These are phyloP conservation scores for Pandemis heparana DNA, from an alignment of 2,888 invertebrate species.

Conservation along the genomic window DNA sequence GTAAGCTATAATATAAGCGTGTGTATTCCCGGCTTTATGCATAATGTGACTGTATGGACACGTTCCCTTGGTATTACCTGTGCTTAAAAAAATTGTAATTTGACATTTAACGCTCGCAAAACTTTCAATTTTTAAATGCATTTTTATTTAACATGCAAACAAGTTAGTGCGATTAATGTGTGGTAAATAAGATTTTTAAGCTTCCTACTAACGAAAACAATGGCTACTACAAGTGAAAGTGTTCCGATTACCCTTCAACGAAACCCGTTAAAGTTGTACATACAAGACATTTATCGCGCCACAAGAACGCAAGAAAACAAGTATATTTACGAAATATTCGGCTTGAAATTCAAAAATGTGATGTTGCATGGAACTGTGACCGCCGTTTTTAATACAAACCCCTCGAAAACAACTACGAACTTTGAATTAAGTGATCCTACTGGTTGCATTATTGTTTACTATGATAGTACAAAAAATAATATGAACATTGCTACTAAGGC, in stretches of 20 bases:
- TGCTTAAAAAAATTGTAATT: not conserved
- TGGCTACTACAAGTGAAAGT: slow-evolving; percentile 43
- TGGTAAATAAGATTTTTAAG: not conserved
- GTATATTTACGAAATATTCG: slow-evolving; percentile 74
- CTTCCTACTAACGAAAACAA: not conserved
- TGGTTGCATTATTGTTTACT: slow-evolving; percentile 72
- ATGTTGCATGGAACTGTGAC: slow-evolving; percentile 77
- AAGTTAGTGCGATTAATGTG: not conserved
- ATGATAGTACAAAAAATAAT: slow-evolving; percentile 66
- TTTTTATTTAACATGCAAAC: not conserved
- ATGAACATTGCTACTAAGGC: slow-evolving; percentile 49
- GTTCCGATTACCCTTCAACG: slow-evolving; percentile 55
- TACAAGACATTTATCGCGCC: slow-evolving; percentile 79
- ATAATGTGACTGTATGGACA: not conserved
- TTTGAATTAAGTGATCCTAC: slow-evolving; percentile 76
- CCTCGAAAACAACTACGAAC: slow-evolving; percentile 54
- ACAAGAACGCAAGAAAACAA: slow-evolving; percentile 63
- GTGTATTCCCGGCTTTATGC: no score
- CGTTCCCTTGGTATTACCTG: not conserved
- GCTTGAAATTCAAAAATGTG: slow-evolving; percentile 72
- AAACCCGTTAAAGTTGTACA: slow-evolving; percentile 71
- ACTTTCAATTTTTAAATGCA: not conserved
- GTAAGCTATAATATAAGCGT: no score
- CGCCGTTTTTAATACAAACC: slow-evolving; percentile 62
- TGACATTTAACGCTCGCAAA: not conserved